A percentile compares a stretch with the other conserved stretches of the same genome.
phyloP scores from a whole-genome alignment of 2,888 invertebrate species.

The Nebria salina region DNA sequence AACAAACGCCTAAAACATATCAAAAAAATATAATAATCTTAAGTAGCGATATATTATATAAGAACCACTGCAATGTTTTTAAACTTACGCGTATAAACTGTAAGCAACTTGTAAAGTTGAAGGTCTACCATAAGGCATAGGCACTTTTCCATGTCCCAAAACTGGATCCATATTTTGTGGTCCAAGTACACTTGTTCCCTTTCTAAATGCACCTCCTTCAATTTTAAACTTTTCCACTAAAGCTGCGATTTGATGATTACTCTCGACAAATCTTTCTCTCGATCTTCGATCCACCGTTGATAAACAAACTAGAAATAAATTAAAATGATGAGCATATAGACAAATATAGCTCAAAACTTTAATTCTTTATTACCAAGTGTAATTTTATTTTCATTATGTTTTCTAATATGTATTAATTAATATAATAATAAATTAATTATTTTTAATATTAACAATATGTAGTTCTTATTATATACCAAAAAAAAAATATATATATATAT shows the following conservation, averaged over 20 bases:
- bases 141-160: conserved; percentile 70
- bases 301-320: conserved; percentile 71
- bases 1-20: conserved; percentile 75
- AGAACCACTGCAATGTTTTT: conserved; percentile 15
- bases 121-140: conserved; percentile 79
- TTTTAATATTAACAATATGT: too few species aligned
- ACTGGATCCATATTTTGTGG: conserved; percentile 66
- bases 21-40: conserved; percentile 17
- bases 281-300: conserved; percentile 83
- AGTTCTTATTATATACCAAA: too few species aligned
- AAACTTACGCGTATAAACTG: conserved; percentile 73
- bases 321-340: conserved; percentile 10
- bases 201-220: conserved; percentile 82
- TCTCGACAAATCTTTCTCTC: conserved; percentile 90
- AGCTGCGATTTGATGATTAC: conserved; percentile 91
- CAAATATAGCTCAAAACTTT: not conserved
- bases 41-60: conserved; percentile 25
- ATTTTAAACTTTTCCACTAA: conserved; percentile 90
- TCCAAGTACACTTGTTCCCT: conserved; percentile 68
- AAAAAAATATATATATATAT: too few species aligned
- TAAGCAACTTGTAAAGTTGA: conserved; percentile 74
- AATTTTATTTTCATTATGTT: too few species aligned
- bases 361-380: too few species aligned
- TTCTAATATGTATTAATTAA: too few species aligned
- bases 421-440: too few species aligned